Conservation (phyloP, 2,888 invertebrate species). For the Lasioglossum leucozonium region DNA sequence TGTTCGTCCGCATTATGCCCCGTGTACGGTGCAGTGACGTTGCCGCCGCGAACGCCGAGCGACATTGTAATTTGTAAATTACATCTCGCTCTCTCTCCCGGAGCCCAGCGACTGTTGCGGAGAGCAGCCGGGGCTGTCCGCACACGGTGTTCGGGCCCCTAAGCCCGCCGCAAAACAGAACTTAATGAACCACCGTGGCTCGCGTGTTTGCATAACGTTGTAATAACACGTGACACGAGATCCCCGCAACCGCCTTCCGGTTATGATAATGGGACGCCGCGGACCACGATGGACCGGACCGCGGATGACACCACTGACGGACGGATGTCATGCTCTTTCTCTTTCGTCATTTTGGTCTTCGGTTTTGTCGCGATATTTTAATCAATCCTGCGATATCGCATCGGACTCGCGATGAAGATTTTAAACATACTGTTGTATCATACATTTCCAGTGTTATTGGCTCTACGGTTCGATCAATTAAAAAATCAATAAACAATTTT, state of each 20-base stretch:
- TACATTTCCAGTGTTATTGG: too few relatives aligned
- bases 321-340: neutral
- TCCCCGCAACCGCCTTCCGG: constrained; percentile 39
- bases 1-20: constrained; percentile 76
- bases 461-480: too few relatives aligned
- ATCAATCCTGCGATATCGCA: too few relatives aligned
- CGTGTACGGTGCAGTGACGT: constrained; percentile 56
- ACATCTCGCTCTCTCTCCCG: constrained; percentile 47
- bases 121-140: neutral
- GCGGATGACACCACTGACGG: neutral
- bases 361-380: too few relatives aligned
- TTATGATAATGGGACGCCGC: constrained; percentile 49
- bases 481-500: too few relatives aligned
- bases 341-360: neutral
- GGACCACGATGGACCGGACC: neutral
- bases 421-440: too few relatives aligned
- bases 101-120: neutral
- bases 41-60: constrained; percentile 70
- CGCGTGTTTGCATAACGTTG: constrained; percentile 50
- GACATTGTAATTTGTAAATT: constrained; percentile 80
- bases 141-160: constrained; percentile 12
- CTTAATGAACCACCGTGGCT: constrained; percentile 45
- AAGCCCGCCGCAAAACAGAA: constrained; percentile 17
- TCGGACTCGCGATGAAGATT: too few relatives aligned
- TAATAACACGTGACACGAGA: constrained; percentile 48